These are phyloP conservation scores for Tamias sibiricus DNA, from an alignment of 2,113 vertebrate genomes.

Conservation along the genomic window DNA sequence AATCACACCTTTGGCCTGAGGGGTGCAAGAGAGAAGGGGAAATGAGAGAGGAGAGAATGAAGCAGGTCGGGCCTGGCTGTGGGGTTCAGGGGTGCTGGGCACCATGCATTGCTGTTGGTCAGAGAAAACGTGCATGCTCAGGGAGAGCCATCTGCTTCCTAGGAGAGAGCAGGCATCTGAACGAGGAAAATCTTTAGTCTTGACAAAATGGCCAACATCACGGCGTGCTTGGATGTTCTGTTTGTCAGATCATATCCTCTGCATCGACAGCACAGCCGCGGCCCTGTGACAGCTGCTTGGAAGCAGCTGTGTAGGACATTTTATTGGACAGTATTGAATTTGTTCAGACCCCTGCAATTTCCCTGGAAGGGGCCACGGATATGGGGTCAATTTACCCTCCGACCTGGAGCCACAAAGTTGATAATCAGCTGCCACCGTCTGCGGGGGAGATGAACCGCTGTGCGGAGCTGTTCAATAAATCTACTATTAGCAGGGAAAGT, in stretches of 20 bases:
- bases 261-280: constrained; percentile 61
- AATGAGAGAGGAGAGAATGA: neutral
- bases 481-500: constrained; percentile 88
- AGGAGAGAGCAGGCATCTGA: neutral
- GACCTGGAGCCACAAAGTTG: constrained; percentile 89
- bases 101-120: accelerated
- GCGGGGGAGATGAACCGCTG: constrained; percentile 86
- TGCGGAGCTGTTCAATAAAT: constrained; percentile 87
- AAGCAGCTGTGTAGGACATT: constrained; percentile 52
- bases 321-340: constrained; percentile 89
- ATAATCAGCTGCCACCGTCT: constrained; percentile 88
- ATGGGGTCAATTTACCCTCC: constrained; percentile 88
- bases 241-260: constrained; percentile 79
- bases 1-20: too few relatives aligned
- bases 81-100: neutral
- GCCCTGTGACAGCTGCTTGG: constrained; percentile 15
- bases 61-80: accelerated
- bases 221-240: constrained; percentile 80
- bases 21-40: neutral
- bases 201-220: constrained; percentile 79
- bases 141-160: neutral
- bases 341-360: constrained; percentile 84
- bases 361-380: constrained; percentile 81
- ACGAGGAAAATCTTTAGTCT: constrained; percentile 65
- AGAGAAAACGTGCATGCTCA: neutral